Evolutionary conservation across 2,797 vertebrate genomes (phyloP), one percentile per base, ranked within the genome.

Genomic region (Myripristis jacobus): DNA sequence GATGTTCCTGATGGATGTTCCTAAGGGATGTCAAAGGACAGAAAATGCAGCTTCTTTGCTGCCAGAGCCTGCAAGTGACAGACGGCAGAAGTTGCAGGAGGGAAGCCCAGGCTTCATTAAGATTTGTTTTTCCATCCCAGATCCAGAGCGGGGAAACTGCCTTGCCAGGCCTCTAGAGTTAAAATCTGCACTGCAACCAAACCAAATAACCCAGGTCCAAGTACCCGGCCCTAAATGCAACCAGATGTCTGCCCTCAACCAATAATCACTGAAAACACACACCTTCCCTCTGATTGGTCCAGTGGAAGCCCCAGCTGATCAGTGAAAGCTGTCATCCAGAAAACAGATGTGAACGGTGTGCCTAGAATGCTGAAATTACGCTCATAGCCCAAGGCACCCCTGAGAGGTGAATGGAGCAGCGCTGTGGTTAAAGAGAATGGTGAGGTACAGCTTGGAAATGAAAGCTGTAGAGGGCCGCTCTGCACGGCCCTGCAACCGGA

Each of bases 231-330:
- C 70, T 92, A 91, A 94, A 84, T 43, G 48, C 70, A 84, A 88
- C 84, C 94, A 94, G 90, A 94, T 93, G 93, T 89, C 80, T 89
- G 86, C 88, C 85, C 79, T 79, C 66, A 51, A 29, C 79, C 71
- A 75, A 80, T 81, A 83, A 88, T 73, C 76, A 77, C 73, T 77
- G 81, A 84, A 88, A 88, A 87, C 48, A 82, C 69, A 76, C 82
- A 81, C 70, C 81, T 75, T 54, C 46, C 25, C 43, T 80, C 24
- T n/a, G 66, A 87, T 85, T 87, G 87, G 86, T 78, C 63, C 34
- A 55, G 62, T 9, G 55, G 54, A 73, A 73, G 85, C 69, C 87
- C 87, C 83, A 88, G 87, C 87, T 87, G 91, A 92, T 92, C 87
- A 64, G 73, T 83, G 77, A 88, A 87, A 89, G 84, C 80, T 87